These are phyloP conservation scores for Brachionichthys hirsutus DNA, from an alignment of 2,113 vertebrate genomes.

Conservation along the genomic window DNA sequence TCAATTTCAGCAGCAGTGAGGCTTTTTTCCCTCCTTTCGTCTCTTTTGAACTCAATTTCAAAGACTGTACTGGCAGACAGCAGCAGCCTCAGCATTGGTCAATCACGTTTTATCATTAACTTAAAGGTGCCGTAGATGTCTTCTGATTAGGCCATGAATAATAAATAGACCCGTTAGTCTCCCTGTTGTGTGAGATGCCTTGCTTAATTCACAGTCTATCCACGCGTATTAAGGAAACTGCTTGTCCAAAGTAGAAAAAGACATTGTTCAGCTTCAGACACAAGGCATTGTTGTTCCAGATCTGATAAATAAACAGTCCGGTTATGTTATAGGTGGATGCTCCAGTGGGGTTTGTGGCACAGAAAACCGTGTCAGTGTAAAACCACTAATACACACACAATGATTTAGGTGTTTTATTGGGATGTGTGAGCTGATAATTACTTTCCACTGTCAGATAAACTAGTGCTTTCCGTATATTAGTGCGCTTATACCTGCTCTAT, in stretches of 20 bases:
- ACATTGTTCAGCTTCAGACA: slow-evolving; percentile 33
- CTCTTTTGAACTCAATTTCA: slow-evolving; percentile 75
- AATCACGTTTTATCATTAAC: slow-evolving; percentile 77
- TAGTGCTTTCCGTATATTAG: slow-evolving; percentile 2
- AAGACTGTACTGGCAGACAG: slow-evolving; percentile 60
- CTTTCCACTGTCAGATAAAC: slow-evolving; percentile 26
- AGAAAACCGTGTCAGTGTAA: slow-evolving; percentile 4
- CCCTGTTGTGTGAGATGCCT: slow-evolving; percentile 42
- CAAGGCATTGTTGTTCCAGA: slow-evolving; percentile 56
- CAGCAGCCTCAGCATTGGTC: slow-evolving; percentile 57
- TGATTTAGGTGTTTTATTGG: slow-evolving; percentile 18
- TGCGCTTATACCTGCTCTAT: slow-evolving; percentile 7
- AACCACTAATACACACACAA: slow-evolving; percentile 2
- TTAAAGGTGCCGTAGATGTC: slow-evolving; percentile 63
- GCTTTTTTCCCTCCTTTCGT: slow-evolving; percentile 40
- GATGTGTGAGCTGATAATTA: slow-evolving; percentile 22
- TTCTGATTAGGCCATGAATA: slow-evolving; percentile 76
- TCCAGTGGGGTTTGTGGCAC: not conserved
- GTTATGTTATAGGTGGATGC: slow-evolving; percentile 36
- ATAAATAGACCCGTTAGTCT: slow-evolving; percentile 65
- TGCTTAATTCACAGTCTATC: slow-evolving; percentile 68
- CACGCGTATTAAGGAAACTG: slow-evolving; percentile 59
- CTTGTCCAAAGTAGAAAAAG: slow-evolving; percentile 27
- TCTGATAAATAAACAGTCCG: slow-evolving; percentile 66
- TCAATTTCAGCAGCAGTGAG: slow-evolving; percentile 59